Evolutionary conservation across 2,888 invertebrate species (phyloP).

Genomic region (Resseliella maxima): DNA sequence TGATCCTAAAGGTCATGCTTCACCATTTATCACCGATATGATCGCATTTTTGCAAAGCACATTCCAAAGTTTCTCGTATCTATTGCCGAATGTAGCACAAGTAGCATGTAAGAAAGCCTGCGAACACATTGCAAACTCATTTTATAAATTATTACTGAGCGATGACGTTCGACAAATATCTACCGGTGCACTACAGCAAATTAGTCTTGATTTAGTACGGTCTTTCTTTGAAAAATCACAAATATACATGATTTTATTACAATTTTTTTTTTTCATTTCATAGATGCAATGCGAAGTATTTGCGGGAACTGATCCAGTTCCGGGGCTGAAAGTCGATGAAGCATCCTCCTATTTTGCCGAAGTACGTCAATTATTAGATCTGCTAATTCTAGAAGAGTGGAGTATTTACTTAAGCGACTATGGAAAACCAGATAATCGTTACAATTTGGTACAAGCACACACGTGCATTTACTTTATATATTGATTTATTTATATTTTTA

Average conservation of each 20-base stretch:
- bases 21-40: constrained; percentile 92
- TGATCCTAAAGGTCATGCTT: constrained; percentile 92
- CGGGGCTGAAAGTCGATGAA: constrained; percentile 87
- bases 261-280: neutral
- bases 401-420: constrained; percentile 97
- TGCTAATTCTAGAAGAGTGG: constrained; percentile 97
- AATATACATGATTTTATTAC: neutral
- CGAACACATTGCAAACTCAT: constrained; percentile 83
- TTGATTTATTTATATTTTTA: too few species aligned
- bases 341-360: constrained; percentile 86
- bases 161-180: constrained; percentile 88
- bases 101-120: constrained; percentile 89
- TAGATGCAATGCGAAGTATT: constrained; percentile 96
- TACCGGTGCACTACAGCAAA: constrained; percentile 89
- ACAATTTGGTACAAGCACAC: constrained; percentile 94
- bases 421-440: constrained; percentile 91
- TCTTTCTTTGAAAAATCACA: neutral
- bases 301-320: constrained; percentile 93
- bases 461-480: too few species aligned
- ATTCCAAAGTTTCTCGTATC: constrained; percentile 92
- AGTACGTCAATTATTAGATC: constrained; percentile 83
- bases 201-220: constrained; percentile 79
- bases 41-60: constrained; percentile 93
- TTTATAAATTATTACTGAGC: constrained; percentile 78
- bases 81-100: constrained; percentile 81